Base-by-base conservation (phyloP, 2,113 vertebrate genomes). In the Tretioscincus oriximinensis region DNA sequence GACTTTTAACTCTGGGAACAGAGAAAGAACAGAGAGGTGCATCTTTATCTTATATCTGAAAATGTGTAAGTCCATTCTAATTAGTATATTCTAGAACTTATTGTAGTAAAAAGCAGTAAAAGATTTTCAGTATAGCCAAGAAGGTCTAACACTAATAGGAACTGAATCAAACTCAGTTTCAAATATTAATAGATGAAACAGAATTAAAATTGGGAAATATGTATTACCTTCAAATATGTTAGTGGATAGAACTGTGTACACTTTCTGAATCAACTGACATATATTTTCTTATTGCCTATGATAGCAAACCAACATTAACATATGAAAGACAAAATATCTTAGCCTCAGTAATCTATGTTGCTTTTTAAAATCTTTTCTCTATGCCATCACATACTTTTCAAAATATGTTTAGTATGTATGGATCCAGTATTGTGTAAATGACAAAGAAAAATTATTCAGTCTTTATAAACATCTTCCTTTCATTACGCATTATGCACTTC, bases 11-110 rank as follows among this genome's bases (percentile, higher is more conserved):
- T 47, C 7, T n/a, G 41, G 9, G 14, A 41, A 5, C 5, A 28
- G 73, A 11, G 8, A n/a, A 35, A 77, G n/a, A 20, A 14, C n/a
- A 66, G 65, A 29, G 10, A 12, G 0, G 0, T 2, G 65, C 35
- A 16, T 70, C 14, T 73, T 79, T 41, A 18, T 65, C 5, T 47
- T 9, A 41, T 1, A 0, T 0, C n/a, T 31, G 65, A 35, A 77
- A 84, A 85, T 0, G 9, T 0, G 3, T 0, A 22, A 41, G 35
- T 41, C 35, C 35, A 41, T 41, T 41, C 35, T 41, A 41, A 41
- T 41, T 41, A n/a, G 3, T 41, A 41, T 41, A 41, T 41, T 41
- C 35, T 41, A 41, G 2, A 41, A 21, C 77, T 70, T 14, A 5
- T 21, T 29, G 67, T 73, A 0, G 1, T 0, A 4, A 0, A 2